These are phyloP conservation scores for Elephas maximus DNA, from an alignment of 2,113 vertebrate species.

Conservation along the genomic window DNA sequence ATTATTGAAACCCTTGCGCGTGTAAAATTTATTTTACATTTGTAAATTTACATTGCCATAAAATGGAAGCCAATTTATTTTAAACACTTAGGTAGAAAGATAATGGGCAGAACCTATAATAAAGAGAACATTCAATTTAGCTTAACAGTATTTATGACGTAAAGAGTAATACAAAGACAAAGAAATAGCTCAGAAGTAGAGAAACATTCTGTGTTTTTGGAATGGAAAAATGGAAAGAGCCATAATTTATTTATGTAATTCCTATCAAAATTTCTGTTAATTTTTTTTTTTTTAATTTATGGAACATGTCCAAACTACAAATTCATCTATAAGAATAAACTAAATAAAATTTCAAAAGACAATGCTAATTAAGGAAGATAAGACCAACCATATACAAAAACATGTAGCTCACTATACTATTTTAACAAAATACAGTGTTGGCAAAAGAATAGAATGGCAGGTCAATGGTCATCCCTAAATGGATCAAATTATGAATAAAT, in stretches of 20 bases:
- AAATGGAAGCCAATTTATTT: slow-evolving; percentile 18
- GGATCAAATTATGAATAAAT: not conserved
- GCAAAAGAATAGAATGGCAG: not conserved
- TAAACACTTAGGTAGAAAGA: not conserved
- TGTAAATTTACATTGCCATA: not conserved
- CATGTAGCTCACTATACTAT: not conserved
- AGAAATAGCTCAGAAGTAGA: not conserved
- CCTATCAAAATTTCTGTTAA: not conserved
- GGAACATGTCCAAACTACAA: not conserved
- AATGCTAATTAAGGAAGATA: not conserved
- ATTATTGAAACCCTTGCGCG: not conserved
- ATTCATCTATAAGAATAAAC: not conserved
- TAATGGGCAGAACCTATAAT: not conserved
- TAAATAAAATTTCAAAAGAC: not conserved
- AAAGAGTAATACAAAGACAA: not conserved
- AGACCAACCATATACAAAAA: not conserved
- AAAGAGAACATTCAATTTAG: not conserved
- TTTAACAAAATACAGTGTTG: not conserved
- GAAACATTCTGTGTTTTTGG: not conserved
- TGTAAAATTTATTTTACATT: not conserved
- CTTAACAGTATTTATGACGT: not conserved
- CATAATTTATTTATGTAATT: not conserved
- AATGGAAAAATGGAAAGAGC: not conserved
- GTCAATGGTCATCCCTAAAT: not conserved
- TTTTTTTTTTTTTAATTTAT: not conserved